Conservation (phyloP, 2,113 vertebrate genomes). For the Penelope pileata region DNA sequence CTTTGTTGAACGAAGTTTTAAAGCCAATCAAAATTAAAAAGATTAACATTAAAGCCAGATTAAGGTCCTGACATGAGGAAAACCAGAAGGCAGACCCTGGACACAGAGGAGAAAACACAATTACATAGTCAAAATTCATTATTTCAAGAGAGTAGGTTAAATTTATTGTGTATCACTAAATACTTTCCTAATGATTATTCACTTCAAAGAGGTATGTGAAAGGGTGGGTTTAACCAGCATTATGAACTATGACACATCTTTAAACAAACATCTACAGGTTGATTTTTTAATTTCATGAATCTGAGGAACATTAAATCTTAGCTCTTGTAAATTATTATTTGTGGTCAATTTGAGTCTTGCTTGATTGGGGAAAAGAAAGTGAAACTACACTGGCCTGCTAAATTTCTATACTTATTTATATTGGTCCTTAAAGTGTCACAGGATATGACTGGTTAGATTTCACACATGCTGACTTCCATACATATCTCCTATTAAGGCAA, state of each 20-base stretch:
- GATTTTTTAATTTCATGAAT: background rate
- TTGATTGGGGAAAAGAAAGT: background rate
- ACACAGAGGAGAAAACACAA: background rate
- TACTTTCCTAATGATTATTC: background rate
- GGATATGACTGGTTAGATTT: background rate
- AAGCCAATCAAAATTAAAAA: background rate
- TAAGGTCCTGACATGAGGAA: background rate
- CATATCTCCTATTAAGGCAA: background rate
- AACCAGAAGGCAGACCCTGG: background rate
- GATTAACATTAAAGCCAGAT: background rate
- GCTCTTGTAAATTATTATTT: background rate
- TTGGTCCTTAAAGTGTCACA: background rate
- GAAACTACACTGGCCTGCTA: background rate
- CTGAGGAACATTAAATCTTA: background rate
- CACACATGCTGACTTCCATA: background rate
- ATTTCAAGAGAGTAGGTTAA: background rate
- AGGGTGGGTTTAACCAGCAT: background rate
- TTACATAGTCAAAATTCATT: background rate
- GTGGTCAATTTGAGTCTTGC: background rate
- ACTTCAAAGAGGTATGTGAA: background rate
- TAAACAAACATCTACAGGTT: background rate
- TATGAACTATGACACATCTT: background rate
- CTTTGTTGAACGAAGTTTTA: background rate
- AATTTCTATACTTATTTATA: background rate
- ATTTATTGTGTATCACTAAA: background rate